phyloP scores from a whole-genome alignment of 1,140 invertebrate species.

The Diabrotica undecimpunctata region DNA sequence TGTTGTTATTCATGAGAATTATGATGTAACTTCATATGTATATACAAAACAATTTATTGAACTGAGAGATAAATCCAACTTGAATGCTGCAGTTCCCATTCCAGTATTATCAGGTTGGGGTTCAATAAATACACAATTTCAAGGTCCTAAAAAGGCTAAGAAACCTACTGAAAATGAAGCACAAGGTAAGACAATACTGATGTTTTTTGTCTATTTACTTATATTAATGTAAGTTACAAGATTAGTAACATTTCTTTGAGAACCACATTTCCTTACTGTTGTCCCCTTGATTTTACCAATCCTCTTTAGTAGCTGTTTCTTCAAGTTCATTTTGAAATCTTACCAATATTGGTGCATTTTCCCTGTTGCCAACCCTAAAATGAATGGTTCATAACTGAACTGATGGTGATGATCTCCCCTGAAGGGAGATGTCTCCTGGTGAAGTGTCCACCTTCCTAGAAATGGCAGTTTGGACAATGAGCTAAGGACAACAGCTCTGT shows the following conservation, averaged over 20 bases:
- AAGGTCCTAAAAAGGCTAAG: constrained; percentile 25
- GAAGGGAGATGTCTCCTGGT: too few relatives aligned
- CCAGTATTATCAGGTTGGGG: constrained; percentile 36
- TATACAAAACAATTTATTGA: constrained; percentile 6
- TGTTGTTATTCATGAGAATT: constrained; percentile 15
- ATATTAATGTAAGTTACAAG: neutral
- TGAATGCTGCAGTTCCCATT: constrained; percentile 20
- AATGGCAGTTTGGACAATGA: too few relatives aligned
- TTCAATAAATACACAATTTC: constrained; percentile 34
- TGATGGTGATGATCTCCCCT: too few relatives aligned
- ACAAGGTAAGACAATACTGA: constrained; percentile 18
- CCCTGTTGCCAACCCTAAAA: too few relatives aligned
- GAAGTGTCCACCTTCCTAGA: too few relatives aligned
- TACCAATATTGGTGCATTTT: too few relatives aligned
- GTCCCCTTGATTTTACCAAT: too few relatives aligned
- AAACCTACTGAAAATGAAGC: constrained; percentile 8
- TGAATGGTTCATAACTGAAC: too few relatives aligned
- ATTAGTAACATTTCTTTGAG: neutral
- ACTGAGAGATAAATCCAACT: constrained; percentile 7
- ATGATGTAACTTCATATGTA: constrained; percentile 12
- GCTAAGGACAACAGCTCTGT: too few relatives aligned
- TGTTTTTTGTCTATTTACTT: neutral
- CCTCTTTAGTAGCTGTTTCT: too few relatives aligned
- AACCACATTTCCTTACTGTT: too few relatives aligned
- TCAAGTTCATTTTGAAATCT: too few relatives aligned